Evolutionary conservation across 2,797 vertebrate species (phyloP), one percentile per base, ranked within the genome.

Genomic region (Forpus xanthops): DNA sequence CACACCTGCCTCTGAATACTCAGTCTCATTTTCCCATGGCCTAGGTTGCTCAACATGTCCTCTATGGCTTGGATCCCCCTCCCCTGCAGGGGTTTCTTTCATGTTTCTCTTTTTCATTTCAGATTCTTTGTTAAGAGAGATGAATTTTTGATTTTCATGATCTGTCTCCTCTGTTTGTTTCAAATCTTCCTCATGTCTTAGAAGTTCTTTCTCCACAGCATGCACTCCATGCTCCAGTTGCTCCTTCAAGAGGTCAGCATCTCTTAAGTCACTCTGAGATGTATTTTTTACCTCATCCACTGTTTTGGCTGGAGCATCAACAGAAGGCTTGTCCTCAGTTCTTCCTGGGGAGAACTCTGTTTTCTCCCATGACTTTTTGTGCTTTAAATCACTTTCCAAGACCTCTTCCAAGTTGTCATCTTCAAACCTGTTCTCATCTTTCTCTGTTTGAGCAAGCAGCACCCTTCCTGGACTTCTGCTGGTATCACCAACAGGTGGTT

Each of bases 351-450:
- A 50, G 25, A 50, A 50, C 1, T 56, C 50, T 75, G 30, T 70
- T 66, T 61, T 87, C 60, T 68, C 82, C 95, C 76, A 89, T 5
- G 44, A 27, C 5, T 39, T 91, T 72, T 21, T 35, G 2, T 33
- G 71, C 20, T 55, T 67, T 28, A 74, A 78, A 18, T 89, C 61
- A 30, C 28, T 90, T 87, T 90, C 90, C 8, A 91, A 81, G 49
- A n/a, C 31, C 8, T 87, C 87, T 31, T 92, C 92, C 3, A 7
- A 41, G 58, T 13, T 64, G 56, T 49, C 27, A 35, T 77, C 92
- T 42, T 82, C 80, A 18, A 76, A 41, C 9, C 67, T 74, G 68
- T 96, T 85, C 47, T 93, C 75, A 1, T n/a, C 87, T 79, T 97
- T 90, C 15, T 83, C 81, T 83, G 45, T 20, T 8, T 93, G 65